These are phyloP conservation scores for Psilopogon haemacephalus DNA, from an alignment of 2,113 vertebrate genomes.

Conservation along the genomic window DNA sequence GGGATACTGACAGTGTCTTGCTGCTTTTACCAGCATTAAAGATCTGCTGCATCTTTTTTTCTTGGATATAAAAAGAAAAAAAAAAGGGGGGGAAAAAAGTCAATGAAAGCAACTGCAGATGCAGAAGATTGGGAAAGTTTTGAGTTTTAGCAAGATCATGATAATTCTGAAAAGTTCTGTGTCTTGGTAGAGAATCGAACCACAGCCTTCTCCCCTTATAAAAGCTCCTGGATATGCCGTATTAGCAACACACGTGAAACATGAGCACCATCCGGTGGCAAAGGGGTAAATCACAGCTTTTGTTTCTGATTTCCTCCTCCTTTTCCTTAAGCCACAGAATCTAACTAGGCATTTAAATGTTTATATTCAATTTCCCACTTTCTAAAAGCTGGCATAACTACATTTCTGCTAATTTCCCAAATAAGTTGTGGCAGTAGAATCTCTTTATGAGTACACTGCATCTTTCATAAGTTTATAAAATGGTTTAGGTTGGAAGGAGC, in stretches of 20 bases:
- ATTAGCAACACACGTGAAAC: neutral
- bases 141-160: neutral
- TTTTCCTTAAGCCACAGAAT: neutral
- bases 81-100: neutral
- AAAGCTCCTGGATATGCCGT: accelerated
- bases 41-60: neutral
- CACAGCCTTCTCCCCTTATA: neutral
- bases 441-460: neutral
- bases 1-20: neutral
- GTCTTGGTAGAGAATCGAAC: neutral
- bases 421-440: neutral
- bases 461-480: neutral
- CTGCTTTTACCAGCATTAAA: neutral
- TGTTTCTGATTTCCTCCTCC: neutral
- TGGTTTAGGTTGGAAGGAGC: too few species aligned
- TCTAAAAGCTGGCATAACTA: neutral
- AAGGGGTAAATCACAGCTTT: neutral
- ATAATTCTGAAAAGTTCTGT: neutral
- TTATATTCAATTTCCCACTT: neutral
- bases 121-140: neutral
- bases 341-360: neutral
- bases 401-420: neutral
- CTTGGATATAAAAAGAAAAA: neutral
- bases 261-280: slow-evolving; percentile 46
- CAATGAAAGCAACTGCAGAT: neutral